These are phyloP conservation scores for Bembecia ichneumoniformis DNA, from an alignment of 2,888 invertebrate genomes.

Conservation along the genomic window DNA sequence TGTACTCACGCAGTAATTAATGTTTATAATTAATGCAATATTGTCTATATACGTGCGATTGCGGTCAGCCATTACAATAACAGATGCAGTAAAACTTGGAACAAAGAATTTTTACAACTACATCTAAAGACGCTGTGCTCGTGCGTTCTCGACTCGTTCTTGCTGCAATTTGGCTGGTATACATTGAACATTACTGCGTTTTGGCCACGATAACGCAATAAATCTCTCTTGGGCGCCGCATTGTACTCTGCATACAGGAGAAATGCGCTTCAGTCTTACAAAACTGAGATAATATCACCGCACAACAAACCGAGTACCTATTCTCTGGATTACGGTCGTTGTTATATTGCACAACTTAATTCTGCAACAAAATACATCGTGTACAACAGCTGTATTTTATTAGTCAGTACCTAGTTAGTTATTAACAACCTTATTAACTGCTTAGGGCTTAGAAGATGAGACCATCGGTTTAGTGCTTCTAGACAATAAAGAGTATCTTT, in stretches of 20 bases:
- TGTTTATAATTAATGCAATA: too few relatives aligned
- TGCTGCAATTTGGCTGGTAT: slow-evolving; percentile 35
- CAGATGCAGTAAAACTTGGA: slow-evolving; percentile 21
- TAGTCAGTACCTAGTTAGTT: not conserved
- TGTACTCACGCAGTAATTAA: too few relatives aligned
- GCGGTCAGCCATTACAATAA: slow-evolving; percentile 6
- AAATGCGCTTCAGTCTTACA: slow-evolving; percentile 24
- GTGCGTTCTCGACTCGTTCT: slow-evolving; percentile 15
- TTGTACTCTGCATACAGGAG: slow-evolving; percentile 40
- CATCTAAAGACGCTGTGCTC: slow-evolving; percentile 23
- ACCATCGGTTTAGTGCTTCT: too few relatives aligned
- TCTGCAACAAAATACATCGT: too few relatives aligned
- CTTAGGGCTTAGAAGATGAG: too few relatives aligned
- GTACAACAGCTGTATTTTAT: too few relatives aligned
- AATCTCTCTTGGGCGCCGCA: slow-evolving; percentile 42
- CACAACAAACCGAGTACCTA: slow-evolving; percentile 11
- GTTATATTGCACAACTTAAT: too few relatives aligned
- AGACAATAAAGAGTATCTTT: too few relatives aligned
- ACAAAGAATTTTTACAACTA: slow-evolving; percentile 40
- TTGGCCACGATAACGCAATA: slow-evolving; percentile 46
- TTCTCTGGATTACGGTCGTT: too few relatives aligned
- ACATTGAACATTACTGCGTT: slow-evolving; percentile 41
- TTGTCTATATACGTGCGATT: not conserved
- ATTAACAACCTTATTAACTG: too few relatives aligned
- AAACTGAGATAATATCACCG: slow-evolving; percentile 21